These are phyloP conservation scores for Tiliacea aurago DNA, from an alignment of 2,888 invertebrate species.

Conservation along the genomic window DNA sequence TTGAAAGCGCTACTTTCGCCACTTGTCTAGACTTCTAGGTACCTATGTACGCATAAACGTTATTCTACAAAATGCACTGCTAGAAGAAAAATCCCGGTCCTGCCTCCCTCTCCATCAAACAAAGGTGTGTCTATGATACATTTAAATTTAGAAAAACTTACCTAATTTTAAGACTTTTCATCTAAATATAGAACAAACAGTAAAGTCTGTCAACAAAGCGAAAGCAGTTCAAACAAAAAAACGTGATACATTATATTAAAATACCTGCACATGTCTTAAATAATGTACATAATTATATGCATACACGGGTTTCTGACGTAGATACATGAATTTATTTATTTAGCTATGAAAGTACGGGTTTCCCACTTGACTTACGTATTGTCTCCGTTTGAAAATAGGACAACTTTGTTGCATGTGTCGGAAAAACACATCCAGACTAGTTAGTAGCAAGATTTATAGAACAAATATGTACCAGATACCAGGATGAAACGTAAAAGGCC, in stretches of 20 bases:
- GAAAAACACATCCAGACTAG: conserved; percentile 19
- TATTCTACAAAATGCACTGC: background rate
- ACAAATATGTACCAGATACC: background rate
- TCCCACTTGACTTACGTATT: conserved; percentile 32
- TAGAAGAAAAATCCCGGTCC: too few relatives aligned
- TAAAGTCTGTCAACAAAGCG: background rate
- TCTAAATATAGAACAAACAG: conserved; percentile 46
- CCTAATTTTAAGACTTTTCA: conserved; percentile 34
- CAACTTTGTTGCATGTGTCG: conserved; percentile 16
- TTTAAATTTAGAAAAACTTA: conserved; percentile 19
- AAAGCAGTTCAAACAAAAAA: conserved; percentile 29
- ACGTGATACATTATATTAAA: conserved; percentile 25
- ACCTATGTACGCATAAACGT: background rate
- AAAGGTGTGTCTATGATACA: conserved; percentile 17
- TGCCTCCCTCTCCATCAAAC: conserved; percentile 4
- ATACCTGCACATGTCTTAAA: conserved; percentile 15
- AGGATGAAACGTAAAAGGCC: background rate
- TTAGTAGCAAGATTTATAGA: background rate
- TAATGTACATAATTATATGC: conserved; percentile 9
- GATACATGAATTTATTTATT: conserved; percentile 16
- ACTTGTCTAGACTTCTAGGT: too few relatives aligned
- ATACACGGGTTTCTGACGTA: conserved; percentile 4
- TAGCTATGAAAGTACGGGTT: conserved; percentile 37
- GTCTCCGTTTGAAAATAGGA: conserved; percentile 13
- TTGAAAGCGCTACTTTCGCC: too few relatives aligned